Base-by-base conservation (phyloP, 2,797 vertebrate genomes). In the Platyrinchus mystaceus region DNA sequence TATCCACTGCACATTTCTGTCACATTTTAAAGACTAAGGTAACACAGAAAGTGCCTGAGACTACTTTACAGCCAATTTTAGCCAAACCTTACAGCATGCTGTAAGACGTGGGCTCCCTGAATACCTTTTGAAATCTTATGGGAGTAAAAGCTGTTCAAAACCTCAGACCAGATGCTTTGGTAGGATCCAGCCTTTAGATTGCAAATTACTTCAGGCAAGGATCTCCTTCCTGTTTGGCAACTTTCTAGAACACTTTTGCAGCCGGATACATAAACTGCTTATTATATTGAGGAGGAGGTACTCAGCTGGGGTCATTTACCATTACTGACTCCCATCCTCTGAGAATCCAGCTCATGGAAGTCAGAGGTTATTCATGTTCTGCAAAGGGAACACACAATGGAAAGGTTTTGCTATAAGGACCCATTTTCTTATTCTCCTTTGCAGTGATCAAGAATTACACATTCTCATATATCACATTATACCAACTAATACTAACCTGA, bases 151-250 rank as follows among this genome's bases (percentile, higher is more conserved):
- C 82, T 92, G 47, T 73, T 94, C 92, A 82, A 93, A 94, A 93
- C 76, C 73, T 94, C 89, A 89, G 84, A 94, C 80, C 87, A 95
- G 89, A 93, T 94, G 87, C 92, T 93, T 80, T 88, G 43, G 47
- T 92, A 81, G 58, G 69, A 94, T 90, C 24, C 55, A 87, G 73
- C 68, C 73, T 91, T 95, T 66, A 91, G 82, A 49, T 26, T 92
- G 84, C 89, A 92, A 91, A 92, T 93, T 88, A 89, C 91, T 95
- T 87, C 66, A 94, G 84, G 83, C 84, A 89, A 92, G 76, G 67
- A 79, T 86, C 87, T 84, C 60, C 92, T 95, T 96, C 94, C 93
- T 95, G 89, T 89, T 87, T 96, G 94, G 82, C 89, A 94, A 86
- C 85, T 94, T 92, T 82, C 73, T 91, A 85, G 87, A 71, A 84